These are phyloP conservation scores for Zaprionus davidi DNA, from an alignment of 1,140 invertebrate genomes.

Conservation along the genomic window DNA sequence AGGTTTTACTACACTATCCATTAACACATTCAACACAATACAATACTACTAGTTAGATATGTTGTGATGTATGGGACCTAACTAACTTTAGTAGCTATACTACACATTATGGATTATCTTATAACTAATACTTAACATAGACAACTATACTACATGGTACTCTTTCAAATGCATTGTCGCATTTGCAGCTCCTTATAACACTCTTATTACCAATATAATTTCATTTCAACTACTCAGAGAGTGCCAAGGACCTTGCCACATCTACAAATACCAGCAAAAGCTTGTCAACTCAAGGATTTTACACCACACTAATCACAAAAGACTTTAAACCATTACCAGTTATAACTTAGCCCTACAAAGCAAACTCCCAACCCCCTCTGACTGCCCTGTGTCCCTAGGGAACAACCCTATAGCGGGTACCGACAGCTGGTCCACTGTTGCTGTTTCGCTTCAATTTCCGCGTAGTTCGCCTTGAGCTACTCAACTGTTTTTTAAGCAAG, in stretches of 20 bases:
- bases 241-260: neutral
- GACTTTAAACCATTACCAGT: neutral
- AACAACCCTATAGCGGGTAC: neutral
- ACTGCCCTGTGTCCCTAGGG: neutral
- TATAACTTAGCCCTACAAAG: neutral
- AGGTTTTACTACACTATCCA: too few species aligned
- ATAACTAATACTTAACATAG: too few species aligned
- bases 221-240: too few species aligned
- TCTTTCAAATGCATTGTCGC: too few species aligned
- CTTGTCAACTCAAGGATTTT: neutral
- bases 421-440: neutral
- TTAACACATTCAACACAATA: too few species aligned
- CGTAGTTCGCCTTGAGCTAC: slow-evolving; percentile 3
- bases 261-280: neutral
- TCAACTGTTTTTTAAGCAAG: slow-evolving; percentile 45
- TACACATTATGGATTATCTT: too few species aligned
- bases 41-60: too few species aligned
- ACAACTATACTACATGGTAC: too few species aligned
- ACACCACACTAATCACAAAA: neutral
- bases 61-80: too few species aligned
- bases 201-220: too few species aligned
- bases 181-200: too few species aligned
- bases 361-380: neutral
- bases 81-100: too few species aligned
- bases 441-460: neutral